Percentiles rank a stretch among this genome's conserved stretches.
Evolutionary conservation across 1,140 invertebrate species (phyloP).

Genomic region (Pentalonia nigronervosa): DNA sequence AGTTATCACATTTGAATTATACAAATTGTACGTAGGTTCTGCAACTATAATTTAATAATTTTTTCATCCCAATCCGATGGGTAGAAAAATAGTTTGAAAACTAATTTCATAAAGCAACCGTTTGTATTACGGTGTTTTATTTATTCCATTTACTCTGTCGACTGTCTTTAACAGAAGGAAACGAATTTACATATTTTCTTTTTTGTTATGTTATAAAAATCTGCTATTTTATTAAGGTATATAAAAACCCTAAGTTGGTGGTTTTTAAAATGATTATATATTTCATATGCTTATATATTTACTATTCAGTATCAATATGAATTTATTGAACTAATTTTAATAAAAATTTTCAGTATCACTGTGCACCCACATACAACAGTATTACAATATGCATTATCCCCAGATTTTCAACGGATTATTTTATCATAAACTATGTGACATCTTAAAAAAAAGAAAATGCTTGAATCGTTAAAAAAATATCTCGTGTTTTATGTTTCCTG

Average conservation of each 20-base stretch:
- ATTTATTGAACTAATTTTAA: not conserved
- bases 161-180: slow-evolving; percentile 16
- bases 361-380: not conserved
- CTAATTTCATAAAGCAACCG: not conserved
- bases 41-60: slow-evolving; percentile 31
- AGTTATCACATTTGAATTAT: not conserved
- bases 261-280: not conserved
- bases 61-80: not conserved
- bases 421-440: no score
- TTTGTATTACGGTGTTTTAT: not conserved
- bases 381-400: not conserved
- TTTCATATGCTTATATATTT: not conserved
- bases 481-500: no score
- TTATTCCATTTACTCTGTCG: not conserved
- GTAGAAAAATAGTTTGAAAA: not conserved
- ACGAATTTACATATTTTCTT: not conserved
- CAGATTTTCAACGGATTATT: no score
- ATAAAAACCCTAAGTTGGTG: not conserved
- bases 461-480: no score
- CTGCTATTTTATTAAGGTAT: not conserved
- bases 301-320: not conserved
- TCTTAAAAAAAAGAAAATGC: no score
- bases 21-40: no score
- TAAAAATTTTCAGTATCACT: not conserved
- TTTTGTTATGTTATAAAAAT: not conserved